A percentile compares a stretch with the other conserved stretches of the same genome.
These are phyloP conservation scores for Hemicordylus capensis DNA, from an alignment of 2,113 vertebrate species.

Conservation along the genomic window DNA sequence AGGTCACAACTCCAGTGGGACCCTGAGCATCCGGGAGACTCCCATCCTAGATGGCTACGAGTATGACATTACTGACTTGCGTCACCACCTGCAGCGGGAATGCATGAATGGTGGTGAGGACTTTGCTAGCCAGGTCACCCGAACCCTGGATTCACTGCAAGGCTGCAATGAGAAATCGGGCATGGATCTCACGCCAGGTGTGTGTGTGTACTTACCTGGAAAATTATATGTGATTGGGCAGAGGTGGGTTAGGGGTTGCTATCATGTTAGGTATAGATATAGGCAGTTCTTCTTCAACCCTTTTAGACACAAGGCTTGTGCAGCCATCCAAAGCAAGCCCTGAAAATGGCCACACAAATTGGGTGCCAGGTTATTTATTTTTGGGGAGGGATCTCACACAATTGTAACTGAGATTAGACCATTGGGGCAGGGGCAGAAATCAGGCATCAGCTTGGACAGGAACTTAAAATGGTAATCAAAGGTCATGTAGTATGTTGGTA, in stretches of 20 bases:
- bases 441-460: too few species aligned
- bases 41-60: conserved; percentile 98
- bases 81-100: conserved; percentile 95
- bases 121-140: conserved; percentile 94
- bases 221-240: neutral
- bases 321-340: neutral
- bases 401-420: neutral
- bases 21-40: conserved; percentile 96
- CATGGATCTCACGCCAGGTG: conserved; percentile 96
- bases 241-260: neutral
- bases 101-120: conserved; percentile 98
- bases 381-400: neutral
- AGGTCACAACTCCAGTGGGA: conserved; percentile 94
- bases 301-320: neutral
- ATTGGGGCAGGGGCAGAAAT: neutral
- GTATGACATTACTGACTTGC: conserved; percentile 95
- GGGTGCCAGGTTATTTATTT: neutral
- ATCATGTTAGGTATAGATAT: neutral
- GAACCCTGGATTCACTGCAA: conserved; percentile 94
- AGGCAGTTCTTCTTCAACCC: neutral
- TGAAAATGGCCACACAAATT: neutral
- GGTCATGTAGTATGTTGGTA: neutral
- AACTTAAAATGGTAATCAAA: too few species aligned
- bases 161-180: conserved; percentile 95
- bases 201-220: conserved; percentile 1